Evolutionary conservation across 2,113 vertebrate species (phyloP), one percentile per base, ranked within the genome.

Genomic region (Noctilio leporinus): DNA sequence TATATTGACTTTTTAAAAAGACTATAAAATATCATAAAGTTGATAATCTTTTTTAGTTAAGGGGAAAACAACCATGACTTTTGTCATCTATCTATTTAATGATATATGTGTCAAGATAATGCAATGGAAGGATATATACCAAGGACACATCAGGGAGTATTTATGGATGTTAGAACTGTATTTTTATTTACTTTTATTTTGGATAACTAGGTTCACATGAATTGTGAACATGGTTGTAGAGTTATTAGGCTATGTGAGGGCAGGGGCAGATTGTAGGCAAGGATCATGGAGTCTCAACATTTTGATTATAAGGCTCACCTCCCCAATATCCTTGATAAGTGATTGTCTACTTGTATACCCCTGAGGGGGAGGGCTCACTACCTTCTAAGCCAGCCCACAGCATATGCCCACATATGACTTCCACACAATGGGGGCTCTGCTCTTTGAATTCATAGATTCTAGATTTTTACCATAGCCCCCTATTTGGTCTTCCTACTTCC

Each of bases 1-100:
- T 40, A 78, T 87, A 86, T 70, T 94, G 40, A 92, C 81, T 84
- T 92, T 92, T 92, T n/a, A n/a, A 81, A 95, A 89, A 84, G 33
- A 59, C 91, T 89, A 53, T 93, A 76, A 94, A 92, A 77, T 59
- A 72, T 12, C 26, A 59, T 65, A 82, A 95, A 86, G 67, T 89
- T 49, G 49, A 35, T 69, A 91, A 84, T 91, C 30, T 59, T 91
- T 47, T 59, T 83, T 86, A 80, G 67, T 75, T 83, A 62, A 49
- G 53, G 1, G 28, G 35, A 53, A 93, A 91, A 83, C 72, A 9
- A 0, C 6, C 6, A 30, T 86, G 30, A 20, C 94, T 94, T 87
- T 22, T 73, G 72, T 76, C n/a, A 75, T 73, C 19, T 76, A 35
- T 49, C 35, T 89, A 7, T 89, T 55, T 92, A 62, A 88, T 88